Evolutionary conservation across 2,113 vertebrate genomes (phyloP).

Genomic region (Sclerurus mexicanus): DNA sequence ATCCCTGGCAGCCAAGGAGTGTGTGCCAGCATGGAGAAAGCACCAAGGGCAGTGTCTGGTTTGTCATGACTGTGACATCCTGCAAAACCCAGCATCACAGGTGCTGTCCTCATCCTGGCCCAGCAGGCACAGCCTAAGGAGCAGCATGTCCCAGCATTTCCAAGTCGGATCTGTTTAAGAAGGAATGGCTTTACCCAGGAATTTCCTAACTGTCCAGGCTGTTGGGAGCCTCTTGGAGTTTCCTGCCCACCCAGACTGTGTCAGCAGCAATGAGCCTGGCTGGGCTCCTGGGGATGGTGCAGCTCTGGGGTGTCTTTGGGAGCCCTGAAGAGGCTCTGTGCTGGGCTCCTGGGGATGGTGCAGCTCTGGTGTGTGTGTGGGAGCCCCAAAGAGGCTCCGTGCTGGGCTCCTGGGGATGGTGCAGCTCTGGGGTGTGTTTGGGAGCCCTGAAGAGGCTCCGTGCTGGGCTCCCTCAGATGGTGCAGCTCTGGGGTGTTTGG

Average conservation of each 20-base stretch:
- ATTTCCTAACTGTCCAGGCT: background rate
- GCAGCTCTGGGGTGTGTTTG: background rate
- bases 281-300: no score
- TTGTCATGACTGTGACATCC: background rate
- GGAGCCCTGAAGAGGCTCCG: background rate
- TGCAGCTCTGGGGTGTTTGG: no score
- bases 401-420: no score
- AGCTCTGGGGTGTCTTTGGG: no score
- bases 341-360: no score
- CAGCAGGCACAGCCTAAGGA: background rate
- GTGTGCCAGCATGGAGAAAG: background rate
- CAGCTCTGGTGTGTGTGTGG: no score
- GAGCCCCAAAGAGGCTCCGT: no score
- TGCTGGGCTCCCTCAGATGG: no score
- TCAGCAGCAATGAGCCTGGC: background rate
- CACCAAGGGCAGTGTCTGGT: accelerated
- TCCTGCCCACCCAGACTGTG: background rate
- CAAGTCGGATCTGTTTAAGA: accelerated
- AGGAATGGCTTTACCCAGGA: background rate
- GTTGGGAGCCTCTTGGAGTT: background rate
- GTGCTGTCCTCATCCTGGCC: background rate
- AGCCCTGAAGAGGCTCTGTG: no score
- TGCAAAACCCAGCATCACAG: background rate
- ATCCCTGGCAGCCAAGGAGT: background rate
- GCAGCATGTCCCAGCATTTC: background rate